A percentile compares a stretch with the other conserved stretches of the same genome.
These are phyloP conservation scores for Denticeps clupeoides DNA, from an alignment of 2,797 vertebrate species.

Conservation along the genomic window DNA sequence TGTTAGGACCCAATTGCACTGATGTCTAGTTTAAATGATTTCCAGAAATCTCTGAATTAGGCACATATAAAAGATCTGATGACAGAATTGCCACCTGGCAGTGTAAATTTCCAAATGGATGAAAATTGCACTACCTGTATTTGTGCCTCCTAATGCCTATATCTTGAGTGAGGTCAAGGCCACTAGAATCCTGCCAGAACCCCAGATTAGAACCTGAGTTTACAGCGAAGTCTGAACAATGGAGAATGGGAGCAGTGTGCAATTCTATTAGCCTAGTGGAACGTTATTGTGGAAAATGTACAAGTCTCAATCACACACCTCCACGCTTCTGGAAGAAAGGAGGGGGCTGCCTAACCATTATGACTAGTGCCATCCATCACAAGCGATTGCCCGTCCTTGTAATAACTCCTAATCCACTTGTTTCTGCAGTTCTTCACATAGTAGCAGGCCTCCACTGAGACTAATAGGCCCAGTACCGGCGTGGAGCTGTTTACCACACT, in stretches of 20 bases:
- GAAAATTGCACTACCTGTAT: too few relatives aligned
- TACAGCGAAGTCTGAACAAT: slow-evolving; percentile 3
- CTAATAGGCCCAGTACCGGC: slow-evolving; percentile 29
- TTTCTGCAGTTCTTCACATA: slow-evolving; percentile 50
- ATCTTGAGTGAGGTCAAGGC: too few relatives aligned
- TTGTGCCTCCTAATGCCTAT: too few relatives aligned
- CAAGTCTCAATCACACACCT: slow-evolving; percentile 1
- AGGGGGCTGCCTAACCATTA: slow-evolving; percentile 7
- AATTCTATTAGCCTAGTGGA: slow-evolving; percentile 15
- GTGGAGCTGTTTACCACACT: not conserved
- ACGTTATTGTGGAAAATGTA: slow-evolving; percentile 10
- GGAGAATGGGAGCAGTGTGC: slow-evolving; percentile 4
- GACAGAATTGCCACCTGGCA: too few relatives aligned
- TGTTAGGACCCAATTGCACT: too few relatives aligned
- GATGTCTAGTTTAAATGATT: too few relatives aligned
- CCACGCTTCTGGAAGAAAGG: slow-evolving; percentile 11
- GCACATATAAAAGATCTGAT: too few relatives aligned
- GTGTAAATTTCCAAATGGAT: too few relatives aligned
- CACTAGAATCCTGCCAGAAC: too few relatives aligned
- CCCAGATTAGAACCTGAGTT: not conserved
- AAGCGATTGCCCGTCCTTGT: slow-evolving; percentile 53
- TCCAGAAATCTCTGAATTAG: too few relatives aligned
- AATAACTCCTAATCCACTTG: slow-evolving; percentile 61
- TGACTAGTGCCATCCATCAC: slow-evolving; percentile 58
- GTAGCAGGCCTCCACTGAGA: slow-evolving; percentile 33